Evolutionary conservation across 2,888 invertebrate species (phyloP), one percentile per base, ranked within the genome.

Genomic region (Julus scanicus): DNA sequence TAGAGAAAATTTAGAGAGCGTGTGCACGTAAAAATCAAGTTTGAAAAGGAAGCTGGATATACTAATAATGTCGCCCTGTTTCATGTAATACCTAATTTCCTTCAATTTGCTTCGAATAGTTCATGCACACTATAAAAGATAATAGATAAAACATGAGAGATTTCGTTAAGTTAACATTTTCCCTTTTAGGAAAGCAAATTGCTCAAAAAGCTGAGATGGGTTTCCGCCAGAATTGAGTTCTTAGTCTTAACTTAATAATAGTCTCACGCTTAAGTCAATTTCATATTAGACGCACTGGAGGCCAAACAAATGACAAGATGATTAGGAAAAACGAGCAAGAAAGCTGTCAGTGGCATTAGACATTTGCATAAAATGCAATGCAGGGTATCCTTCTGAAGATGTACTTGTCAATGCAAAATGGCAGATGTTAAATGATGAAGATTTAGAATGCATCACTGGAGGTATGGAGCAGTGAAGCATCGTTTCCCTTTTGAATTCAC

Each of bases 211-310:
- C 57, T 63, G n/a, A 63, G 17, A 63, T 15, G 57, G 57, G 6
- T 63, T 63, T 63, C 57, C 57, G 57, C n/a, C 57, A 63, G 57
- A 63, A 63, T n/a, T 63, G n/a, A 17, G n/a, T 63, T n/a, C 57
- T 63, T n/a, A n/a, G 57, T 63, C 57, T n/a, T 63, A 63, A 63
- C 57, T 63, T 63, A 63, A 63, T 63, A 63, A 63, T n/a, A n/a
- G 57, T n/a, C 57, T 6, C 57, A n/a, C 57, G 57, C n/a, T 63
- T 63, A 17, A 63, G n/a, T 63, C 17, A 63, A 63, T 63, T 63
- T 63, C n/a, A n/a, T 63, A 63, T n/a, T n/a, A 63, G 57, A 63
- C n/a, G 57, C 57, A 63, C 57, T n/a, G 57, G 17, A 63, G 57
- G 57, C 15, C 57, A 63, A 63, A 63, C 57, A 63, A 63, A n/a